phyloP scores from a whole-genome alignment of 2,113 vertebrate species.

The Ellobius talpinus region DNA sequence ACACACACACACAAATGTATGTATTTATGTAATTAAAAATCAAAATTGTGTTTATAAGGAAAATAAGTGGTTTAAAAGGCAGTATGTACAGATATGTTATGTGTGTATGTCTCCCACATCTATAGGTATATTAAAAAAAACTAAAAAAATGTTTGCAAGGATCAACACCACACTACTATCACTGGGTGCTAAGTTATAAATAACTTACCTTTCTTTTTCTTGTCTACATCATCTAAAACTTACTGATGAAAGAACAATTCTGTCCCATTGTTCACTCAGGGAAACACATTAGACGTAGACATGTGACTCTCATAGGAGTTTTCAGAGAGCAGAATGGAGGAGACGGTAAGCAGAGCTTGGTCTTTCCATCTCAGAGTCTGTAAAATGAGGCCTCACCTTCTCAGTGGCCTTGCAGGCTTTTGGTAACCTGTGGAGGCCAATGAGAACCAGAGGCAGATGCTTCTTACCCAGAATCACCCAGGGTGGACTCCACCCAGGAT shows the following conservation, averaged over 20 bases:
- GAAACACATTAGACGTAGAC: neutral
- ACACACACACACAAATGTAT: neutral
- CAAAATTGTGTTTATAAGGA: neutral
- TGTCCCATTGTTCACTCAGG: neutral
- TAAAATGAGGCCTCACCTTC: neutral
- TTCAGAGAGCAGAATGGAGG: neutral
- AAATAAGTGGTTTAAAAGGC: neutral
- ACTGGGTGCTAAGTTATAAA: neutral
- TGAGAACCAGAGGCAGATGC: neutral
- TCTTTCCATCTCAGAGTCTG: neutral
- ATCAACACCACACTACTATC: neutral
- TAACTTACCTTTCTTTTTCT: neutral
- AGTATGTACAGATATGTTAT: neutral
- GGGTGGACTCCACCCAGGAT: neutral
- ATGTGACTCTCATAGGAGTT: neutral
- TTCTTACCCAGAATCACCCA: neutral
- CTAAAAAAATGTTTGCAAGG: neutral
- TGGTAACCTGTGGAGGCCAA: neutral
- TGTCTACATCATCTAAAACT: neutral
- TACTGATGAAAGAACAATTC: neutral
- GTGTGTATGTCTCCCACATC: neutral
- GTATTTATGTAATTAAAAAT: neutral
- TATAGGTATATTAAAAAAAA: neutral
- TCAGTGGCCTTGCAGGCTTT: neutral
- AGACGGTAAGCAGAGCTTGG: fast-evolving